Percentiles rank a stretch among this genome's conserved stretches.
phyloP scores from a whole-genome alignment of 2,797 vertebrate genomes.

The Platyrinchus mystaceus region DNA sequence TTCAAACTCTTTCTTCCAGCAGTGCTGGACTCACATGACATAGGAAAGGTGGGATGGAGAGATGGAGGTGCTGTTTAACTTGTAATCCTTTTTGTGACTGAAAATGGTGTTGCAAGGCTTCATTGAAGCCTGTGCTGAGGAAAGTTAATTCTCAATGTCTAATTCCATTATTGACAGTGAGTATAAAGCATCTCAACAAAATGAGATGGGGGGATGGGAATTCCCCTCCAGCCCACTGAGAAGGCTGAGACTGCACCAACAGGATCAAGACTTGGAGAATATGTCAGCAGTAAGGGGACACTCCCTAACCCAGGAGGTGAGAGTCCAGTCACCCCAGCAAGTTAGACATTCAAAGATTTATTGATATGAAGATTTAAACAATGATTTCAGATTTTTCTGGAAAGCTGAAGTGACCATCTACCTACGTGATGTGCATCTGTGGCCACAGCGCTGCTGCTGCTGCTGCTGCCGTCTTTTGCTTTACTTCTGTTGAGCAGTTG shows the following conservation, averaged over 20 bases:
- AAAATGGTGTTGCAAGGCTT: not conserved
- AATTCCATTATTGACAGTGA: not conserved
- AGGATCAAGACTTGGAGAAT: not conserved
- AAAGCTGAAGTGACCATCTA: not conserved
- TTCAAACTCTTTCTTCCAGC: not conserved
- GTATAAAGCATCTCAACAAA: not conserved
- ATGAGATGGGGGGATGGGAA: not conserved
- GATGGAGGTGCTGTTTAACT: not conserved
- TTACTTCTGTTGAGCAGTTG: not conserved
- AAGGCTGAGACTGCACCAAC: not conserved
- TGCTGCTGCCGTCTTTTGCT: not conserved
- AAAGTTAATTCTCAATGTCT: not conserved
- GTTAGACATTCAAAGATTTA: not conserved
- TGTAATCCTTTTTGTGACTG: not conserved
- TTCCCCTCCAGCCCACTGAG: not conserved
- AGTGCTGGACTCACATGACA: fast-evolving
- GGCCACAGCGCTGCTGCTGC: not conserved
- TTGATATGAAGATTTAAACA: not conserved
- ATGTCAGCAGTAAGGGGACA: not conserved
- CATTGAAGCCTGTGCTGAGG: not conserved
- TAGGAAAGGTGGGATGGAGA: not conserved
- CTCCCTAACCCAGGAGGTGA: not conserved
- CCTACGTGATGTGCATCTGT: not conserved
- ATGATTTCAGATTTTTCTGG: not conserved
- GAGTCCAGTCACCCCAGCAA: not conserved